Base-by-base conservation (phyloP, 2,113 vertebrate species). In the Cygnus atratus region DNA sequence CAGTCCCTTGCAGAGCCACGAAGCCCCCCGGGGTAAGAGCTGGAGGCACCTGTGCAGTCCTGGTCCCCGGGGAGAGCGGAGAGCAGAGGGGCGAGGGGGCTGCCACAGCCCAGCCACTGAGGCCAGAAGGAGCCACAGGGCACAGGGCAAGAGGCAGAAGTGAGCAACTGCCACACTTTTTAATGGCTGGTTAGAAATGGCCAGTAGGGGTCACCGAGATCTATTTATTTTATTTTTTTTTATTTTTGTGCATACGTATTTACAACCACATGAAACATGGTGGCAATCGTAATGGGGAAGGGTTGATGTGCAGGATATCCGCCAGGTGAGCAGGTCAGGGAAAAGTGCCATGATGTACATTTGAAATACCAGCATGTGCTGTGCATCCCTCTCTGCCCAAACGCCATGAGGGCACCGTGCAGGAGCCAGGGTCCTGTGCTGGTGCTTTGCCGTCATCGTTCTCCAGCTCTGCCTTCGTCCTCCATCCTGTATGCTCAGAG, bases 191-290 rank as follows among this genome's bases (percentile, higher is more conserved):
- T 66, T 70, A 71, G 74, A 87, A 87, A 59, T 74, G 88, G 71
- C 93, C 93, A 85, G 93, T 92, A 93, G 92, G 70, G 93, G 96
- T 95, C 96, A 93, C 91, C 85, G 84, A 95, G 54, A 95, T 76
- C 76, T 93, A 87, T 93, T 94, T 87, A 74, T 86, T 84, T 91
- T 81, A 67, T 87, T 74, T 37, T 37, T 20, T 79, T 79, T 55
- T 67, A 46, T 66, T 94, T 92, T 68, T 73, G 50, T 37, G 50
- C 24, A 24, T 7, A 58, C 1, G 4, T 8, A 9, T 75, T 75
- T 85, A 50, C 61, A 76, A 78, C 33, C 48, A 11, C 11, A 35
- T 6, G 4, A 80, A 67, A 44, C 37, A 26, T 13, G 19, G 44
- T 74, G 87, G 62, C 35, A 62, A 20, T 20, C 58, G 48, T 39